Conservation (phyloP, 1,140 invertebrate genomes). For the Lerema accius region DNA sequence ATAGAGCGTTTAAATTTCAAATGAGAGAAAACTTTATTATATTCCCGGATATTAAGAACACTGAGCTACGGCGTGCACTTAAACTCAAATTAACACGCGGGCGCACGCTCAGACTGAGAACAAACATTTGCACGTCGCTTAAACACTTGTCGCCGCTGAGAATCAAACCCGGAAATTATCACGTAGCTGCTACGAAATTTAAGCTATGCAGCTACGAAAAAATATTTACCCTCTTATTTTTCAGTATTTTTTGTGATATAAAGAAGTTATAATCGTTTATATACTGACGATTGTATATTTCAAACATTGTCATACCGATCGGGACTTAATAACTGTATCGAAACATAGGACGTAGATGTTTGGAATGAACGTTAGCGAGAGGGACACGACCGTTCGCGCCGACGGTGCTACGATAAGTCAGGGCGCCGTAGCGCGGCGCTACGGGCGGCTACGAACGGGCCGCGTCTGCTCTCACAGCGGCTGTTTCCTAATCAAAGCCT, state of each 20-base stretch:
- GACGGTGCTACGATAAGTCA: constrained; percentile 18
- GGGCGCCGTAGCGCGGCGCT: constrained; percentile 11
- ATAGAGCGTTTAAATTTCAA: no score
- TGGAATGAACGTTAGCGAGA: neutral
- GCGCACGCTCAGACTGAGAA: constrained; percentile 3
- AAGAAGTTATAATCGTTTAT: no score
- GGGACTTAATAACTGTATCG: neutral
- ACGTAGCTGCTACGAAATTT: neutral
- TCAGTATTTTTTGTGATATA: neutral
- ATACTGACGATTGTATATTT: neutral
- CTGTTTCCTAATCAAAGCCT: no score
- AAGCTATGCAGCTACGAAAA: constrained; percentile 2
- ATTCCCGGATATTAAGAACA: neutral
- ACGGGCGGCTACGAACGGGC: constrained; percentile 7
- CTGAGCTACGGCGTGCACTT: neutral
- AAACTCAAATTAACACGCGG: constrained; percentile 17
- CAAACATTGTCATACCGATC: neutral
- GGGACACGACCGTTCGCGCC: constrained; percentile 14
- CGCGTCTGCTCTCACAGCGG: neutral
- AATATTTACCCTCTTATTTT: neutral
- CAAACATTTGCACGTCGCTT: constrained; percentile 12
- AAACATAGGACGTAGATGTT: neutral
- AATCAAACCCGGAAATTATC: constrained; percentile 15
- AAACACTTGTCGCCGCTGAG: constrained; percentile 8
- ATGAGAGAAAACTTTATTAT: no score